Evolutionary conservation across 2,113 vertebrate species (phyloP).

Genomic region (Hoplias malabaricus): DNA sequence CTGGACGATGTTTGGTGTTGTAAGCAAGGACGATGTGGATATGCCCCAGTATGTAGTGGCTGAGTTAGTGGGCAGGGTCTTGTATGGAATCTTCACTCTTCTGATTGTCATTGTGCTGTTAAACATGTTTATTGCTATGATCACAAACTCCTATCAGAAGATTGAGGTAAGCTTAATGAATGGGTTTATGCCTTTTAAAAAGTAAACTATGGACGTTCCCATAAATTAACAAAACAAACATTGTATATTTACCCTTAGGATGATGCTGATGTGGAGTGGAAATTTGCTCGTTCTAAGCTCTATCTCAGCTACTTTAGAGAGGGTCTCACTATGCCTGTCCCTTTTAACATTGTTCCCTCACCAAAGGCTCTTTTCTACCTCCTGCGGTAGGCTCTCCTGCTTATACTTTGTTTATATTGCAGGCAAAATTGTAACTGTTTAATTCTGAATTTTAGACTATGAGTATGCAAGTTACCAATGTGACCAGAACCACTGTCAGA

Average conservation of each 20-base stretch:
- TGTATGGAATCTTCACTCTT: conserved; percentile 87
- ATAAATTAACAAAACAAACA: not conserved
- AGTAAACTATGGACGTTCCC: not conserved
- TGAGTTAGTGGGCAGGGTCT: conserved; percentile 79
- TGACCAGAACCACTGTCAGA: no score
- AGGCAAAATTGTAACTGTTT: no score
- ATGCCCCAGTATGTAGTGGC: conserved; percentile 80
- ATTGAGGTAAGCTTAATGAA: conserved; percentile 76
- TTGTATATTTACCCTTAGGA: conserved; percentile 65
- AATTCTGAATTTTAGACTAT: no score
- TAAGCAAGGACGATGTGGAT: conserved; percentile 81
- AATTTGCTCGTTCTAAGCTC: conserved; percentile 88
- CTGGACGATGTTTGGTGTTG: conserved; percentile 91
- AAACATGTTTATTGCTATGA: conserved; percentile 93
- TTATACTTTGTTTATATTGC: no score
- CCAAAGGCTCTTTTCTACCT: conserved; percentile 82
- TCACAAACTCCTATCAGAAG: conserved; percentile 92
- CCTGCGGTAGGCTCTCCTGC: conserved; percentile 77
- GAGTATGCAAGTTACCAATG: no score
- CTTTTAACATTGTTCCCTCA: conserved; percentile 88
- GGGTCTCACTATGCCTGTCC: conserved; percentile 86
- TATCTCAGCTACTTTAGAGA: conserved; percentile 89
- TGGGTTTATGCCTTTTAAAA: not conserved
- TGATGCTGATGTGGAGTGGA: conserved; percentile 90
- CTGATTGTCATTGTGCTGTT: conserved; percentile 88